Evolutionary conservation across 2,113 vertebrate genomes (phyloP).

Genomic region (Natator depressus): DNA sequence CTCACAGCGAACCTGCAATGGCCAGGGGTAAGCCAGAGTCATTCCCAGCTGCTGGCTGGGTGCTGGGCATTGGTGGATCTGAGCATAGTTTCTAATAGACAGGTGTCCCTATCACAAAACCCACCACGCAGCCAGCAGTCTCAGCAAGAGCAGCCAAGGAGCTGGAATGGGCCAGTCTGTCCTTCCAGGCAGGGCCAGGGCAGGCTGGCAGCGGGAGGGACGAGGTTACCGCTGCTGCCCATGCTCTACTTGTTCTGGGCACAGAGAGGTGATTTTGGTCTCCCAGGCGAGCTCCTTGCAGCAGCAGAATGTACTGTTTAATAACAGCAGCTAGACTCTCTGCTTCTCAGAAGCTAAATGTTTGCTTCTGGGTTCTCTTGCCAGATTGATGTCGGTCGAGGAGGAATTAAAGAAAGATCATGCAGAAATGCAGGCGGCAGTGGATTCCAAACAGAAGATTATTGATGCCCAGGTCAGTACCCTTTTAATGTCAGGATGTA

Average conservation of each 20-base stretch:
- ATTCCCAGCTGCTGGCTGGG: background rate
- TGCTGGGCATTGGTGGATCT: background rate
- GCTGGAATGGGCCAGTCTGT: background rate
- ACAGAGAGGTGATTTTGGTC: background rate
- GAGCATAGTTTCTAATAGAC: background rate
- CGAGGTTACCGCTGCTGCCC: background rate
- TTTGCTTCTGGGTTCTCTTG: background rate
- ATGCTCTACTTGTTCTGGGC: background rate
- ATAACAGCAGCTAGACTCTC: background rate
- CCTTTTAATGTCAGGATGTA: fast-evolving
- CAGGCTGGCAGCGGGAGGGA: background rate
- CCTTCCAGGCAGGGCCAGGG: background rate
- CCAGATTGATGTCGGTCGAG: slow-evolving; percentile 97
- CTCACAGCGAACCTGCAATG: background rate
- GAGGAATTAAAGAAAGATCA: slow-evolving; percentile 99
- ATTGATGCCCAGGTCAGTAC: slow-evolving; percentile 94
- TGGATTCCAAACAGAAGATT: slow-evolving; percentile 99
- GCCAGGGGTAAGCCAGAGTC: too few relatives aligned
- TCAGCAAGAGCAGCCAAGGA: background rate
- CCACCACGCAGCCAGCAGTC: background rate
- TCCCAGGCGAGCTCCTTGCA: background rate
- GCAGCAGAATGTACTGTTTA: background rate
- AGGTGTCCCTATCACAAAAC: background rate
- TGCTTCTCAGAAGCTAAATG: background rate
- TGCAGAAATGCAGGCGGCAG: slow-evolving; percentile 96